These are phyloP conservation scores for Orbicella faveolata DNA, from an alignment of 64 coral and sea anemone species.

Conservation along the genomic window DNA sequence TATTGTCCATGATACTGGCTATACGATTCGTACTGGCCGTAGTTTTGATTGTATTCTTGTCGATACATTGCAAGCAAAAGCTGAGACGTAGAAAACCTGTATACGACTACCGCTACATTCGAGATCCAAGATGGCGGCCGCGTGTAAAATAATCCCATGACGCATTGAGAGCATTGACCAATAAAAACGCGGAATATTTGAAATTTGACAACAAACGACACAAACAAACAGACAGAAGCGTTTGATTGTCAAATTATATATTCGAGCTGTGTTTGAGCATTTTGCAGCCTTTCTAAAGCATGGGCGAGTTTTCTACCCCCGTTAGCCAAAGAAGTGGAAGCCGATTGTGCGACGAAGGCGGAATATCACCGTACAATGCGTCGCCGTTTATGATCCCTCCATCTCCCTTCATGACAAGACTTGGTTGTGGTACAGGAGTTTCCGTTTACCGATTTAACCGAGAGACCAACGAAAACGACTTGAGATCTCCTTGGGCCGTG, in stretches of 20 bases:
- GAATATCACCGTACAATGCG: neutral
- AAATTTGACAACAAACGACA: constrained; percentile 1
- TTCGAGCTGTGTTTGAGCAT: neutral
- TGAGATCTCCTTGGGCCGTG: constrained; percentile 82
- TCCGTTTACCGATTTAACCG: too few species aligned
- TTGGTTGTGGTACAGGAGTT: too few species aligned
- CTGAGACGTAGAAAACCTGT: neutral
- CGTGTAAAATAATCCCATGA: neutral
- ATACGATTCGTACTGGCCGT: neutral
- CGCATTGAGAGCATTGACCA: neutral
- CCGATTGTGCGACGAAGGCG: neutral
- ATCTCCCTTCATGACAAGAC: too few species aligned
- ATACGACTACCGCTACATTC: neutral
- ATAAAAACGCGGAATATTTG: neutral
- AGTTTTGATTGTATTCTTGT: constrained; percentile 13
- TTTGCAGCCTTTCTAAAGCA: neutral
- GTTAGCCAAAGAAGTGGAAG: constrained; percentile 19
- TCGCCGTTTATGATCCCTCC: too few species aligned
- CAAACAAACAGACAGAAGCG: neutral
- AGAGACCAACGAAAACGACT: too few species aligned
- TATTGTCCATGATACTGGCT: constrained; percentile 2
- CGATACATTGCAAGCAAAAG: neutral
- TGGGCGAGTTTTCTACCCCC: constrained; percentile 24
- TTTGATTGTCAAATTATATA: too few species aligned
- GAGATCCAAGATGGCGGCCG: neutral